Percentiles rank a stretch among this genome's conserved stretches.
These are phyloP conservation scores for Pachyuromys duprasi DNA, from an alignment of 2,797 vertebrate genomes.

Conservation along the genomic window DNA sequence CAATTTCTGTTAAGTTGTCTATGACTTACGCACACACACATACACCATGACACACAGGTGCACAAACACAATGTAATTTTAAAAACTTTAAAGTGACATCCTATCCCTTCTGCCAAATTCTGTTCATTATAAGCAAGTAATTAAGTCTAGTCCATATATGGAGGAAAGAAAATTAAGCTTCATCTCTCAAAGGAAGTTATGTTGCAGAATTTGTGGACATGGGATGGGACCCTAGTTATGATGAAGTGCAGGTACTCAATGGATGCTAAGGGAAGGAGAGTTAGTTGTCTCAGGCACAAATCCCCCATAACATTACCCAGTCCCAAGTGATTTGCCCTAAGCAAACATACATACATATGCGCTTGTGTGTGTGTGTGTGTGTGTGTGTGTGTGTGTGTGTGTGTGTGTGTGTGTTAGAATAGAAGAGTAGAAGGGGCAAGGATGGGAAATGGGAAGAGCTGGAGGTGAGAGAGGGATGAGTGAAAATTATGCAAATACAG, in stretches of 20 bases:
- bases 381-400: background rate
- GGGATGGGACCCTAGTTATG: background rate
- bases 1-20: background rate
- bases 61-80: background rate
- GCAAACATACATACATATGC: background rate
- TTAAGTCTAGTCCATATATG: background rate
- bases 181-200: conserved; percentile 40
- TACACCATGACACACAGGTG: background rate
- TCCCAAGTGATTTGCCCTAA: background rate
- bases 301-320: background rate
- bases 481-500: background rate
- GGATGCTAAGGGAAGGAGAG: background rate
- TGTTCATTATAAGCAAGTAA: conserved; percentile 46
- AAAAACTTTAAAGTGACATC: background rate
- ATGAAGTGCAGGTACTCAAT: background rate
- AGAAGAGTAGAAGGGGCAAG: background rate
- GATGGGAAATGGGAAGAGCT: background rate
- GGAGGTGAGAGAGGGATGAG: background rate
- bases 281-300: background rate
- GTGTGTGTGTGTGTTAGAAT: background rate
- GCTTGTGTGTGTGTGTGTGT: background rate
- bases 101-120: background rate
- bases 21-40: background rate
- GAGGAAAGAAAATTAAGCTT: conserved; percentile 46
- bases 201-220: background rate